These are phyloP conservation scores for Machaerirhynchus nigripectus DNA, from an alignment of 2,113 vertebrate genomes.

Conservation along the genomic window DNA sequence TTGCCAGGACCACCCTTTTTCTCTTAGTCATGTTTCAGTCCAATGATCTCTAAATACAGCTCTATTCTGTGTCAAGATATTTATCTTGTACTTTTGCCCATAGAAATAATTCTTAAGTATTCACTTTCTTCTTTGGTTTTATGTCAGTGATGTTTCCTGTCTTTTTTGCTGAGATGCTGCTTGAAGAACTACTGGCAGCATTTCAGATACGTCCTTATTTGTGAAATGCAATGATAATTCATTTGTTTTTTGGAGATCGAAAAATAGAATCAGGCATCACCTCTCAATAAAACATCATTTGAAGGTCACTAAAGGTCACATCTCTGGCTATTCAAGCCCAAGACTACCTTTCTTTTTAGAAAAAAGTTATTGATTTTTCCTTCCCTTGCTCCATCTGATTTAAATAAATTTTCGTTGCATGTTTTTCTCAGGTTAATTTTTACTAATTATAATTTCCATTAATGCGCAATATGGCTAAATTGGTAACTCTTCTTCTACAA, in stretches of 20 bases:
- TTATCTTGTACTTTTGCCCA: background rate
- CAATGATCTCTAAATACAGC: background rate
- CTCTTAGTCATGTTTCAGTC: background rate
- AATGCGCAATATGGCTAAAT: background rate
- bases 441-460: background rate
- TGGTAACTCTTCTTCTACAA: background rate
- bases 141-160: background rate
- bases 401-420: background rate
- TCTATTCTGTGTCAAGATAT: background rate
- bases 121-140: background rate
- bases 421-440: background rate
- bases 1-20: background rate
- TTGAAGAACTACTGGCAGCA: background rate
- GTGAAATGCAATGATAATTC: background rate
- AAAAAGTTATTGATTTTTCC: background rate
- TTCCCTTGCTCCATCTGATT: background rate
- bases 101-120: background rate
- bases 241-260: background rate
- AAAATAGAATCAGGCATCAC: background rate
- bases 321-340: background rate
- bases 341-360: background rate
- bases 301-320: background rate
- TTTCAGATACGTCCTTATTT: background rate
- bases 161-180: background rate
- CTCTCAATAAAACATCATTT: background rate